A percentile compares a stretch with the other conserved stretches of the same genome.
phyloP scores from a whole-genome alignment of 2,113 vertebrate species.

The Sterrhoptilus dennistouni region DNA sequence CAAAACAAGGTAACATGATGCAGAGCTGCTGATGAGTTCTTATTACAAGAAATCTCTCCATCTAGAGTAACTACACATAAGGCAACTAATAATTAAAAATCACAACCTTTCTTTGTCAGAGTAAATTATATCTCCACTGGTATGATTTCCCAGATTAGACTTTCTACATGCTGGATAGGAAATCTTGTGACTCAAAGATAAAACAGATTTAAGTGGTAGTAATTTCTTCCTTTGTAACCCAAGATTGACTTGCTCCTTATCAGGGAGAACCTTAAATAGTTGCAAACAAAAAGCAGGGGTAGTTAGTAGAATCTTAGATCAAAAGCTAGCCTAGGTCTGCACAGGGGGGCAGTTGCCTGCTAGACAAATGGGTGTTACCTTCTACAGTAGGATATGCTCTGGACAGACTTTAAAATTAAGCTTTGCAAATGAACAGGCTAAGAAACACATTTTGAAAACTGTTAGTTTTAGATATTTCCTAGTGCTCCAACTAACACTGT shows the following conservation, averaged over 20 bases:
- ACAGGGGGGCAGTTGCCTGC: background rate
- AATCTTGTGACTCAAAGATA: constrained; percentile 46
- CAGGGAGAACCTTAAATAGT: constrained; percentile 46
- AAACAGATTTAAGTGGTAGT: constrained; percentile 44
- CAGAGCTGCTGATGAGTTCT: background rate
- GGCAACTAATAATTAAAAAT: constrained; percentile 39
- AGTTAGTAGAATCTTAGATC: constrained; percentile 47
- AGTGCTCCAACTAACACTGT: background rate
- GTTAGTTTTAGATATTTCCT: background rate
- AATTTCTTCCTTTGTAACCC: constrained; percentile 55
- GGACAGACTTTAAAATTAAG: background rate
- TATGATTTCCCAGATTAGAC: constrained; percentile 41
- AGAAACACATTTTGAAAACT: background rate
- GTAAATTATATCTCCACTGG: constrained; percentile 18
- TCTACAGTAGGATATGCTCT: background rate
- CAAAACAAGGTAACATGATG: background rate
- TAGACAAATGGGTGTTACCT: background rate
- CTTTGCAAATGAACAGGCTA: background rate
- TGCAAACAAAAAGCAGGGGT: constrained; percentile 53
- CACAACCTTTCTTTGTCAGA: background rate
- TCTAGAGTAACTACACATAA: constrained; percentile 7
- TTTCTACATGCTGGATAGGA: constrained; percentile 22
- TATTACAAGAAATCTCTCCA: constrained; percentile 33
- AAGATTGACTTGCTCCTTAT: constrained; percentile 64
- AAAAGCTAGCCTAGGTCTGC: constrained; percentile 51